Evolutionary conservation across 2,888 invertebrate species (phyloP), one percentile per base, ranked within the genome.

Genomic region (Spilosoma lubricipeda): DNA sequence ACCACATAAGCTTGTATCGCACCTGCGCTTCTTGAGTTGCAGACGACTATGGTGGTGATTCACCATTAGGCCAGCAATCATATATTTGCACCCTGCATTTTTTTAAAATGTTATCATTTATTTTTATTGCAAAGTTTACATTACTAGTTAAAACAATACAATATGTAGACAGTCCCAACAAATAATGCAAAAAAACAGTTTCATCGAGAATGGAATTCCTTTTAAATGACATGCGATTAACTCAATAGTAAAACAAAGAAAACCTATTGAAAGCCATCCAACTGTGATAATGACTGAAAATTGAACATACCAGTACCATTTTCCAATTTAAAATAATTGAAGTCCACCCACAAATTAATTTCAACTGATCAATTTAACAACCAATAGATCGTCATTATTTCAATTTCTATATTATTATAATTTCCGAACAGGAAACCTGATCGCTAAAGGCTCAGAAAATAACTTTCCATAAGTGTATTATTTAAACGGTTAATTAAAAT

Each of bases 301-400:
- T 83, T 77, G 68, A 71, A 76, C 80, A 70, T 48, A 68, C 66
- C 66, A 52, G 56, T 66, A 45, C 74, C 77, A 64, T 45, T 70
- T 74, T 65, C 48, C 72, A 80, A 80, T 82, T 74, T 75, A 82
- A 82, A 84, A 30, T 63, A 63, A 70, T 67, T 70, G 73, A 2
- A 76, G 75, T 70, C 11, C 68, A 74, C 69, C 42, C 71, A 5
- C 67, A 76, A 78, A 78, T 80, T 72, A 74, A 78, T 80, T 80
- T 75, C 48, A 74, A 78, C 69, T 75, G 76, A 66, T 71, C 77
- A 73, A 85, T 75, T 82, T 68, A 83, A 76, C 75, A 69, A 67
- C 67, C 64, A 80, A 74, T 73, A 63, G 67, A 30, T 39, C 73
- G 74, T 78, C 23, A 80, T 80, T 78, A 85, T 69, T 74, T 77